phyloP scores from a whole-genome alignment of 2,888 invertebrate species.

The Cancer borealis region DNA sequence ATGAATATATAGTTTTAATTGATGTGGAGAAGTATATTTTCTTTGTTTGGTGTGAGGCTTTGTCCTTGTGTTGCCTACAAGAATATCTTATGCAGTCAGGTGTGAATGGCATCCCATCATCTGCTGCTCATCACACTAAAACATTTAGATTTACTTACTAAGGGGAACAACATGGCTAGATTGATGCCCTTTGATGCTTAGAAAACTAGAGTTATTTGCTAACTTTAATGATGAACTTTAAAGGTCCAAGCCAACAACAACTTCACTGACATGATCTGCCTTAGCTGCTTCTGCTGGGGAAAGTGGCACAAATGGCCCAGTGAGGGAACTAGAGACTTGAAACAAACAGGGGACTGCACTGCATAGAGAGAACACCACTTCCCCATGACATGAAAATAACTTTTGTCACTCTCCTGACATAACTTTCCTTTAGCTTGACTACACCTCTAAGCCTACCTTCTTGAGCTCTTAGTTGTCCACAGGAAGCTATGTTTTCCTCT shows the following conservation, averaged over 20 bases:
- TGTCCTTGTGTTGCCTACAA: neutral
- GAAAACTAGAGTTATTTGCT: neutral
- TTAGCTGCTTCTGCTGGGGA: neutral
- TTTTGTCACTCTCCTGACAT: constrained; percentile 27
- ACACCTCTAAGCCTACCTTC: neutral
- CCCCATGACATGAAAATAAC: constrained; percentile 12
- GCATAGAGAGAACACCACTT: neutral
- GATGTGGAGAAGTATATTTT: neutral
- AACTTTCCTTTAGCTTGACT: constrained; percentile 26
- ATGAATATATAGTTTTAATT: neutral
- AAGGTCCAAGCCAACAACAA: neutral
- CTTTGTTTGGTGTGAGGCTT: neutral
- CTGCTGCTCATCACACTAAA: neutral
- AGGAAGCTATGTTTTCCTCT: neutral
- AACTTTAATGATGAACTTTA: neutral
- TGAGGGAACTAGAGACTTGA: constrained; percentile 16
- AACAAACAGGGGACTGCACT: constrained; percentile 43
- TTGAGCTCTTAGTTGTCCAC: constrained; percentile 14
- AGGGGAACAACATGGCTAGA: neutral
- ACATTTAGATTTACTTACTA: neutral
- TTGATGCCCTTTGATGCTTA: neutral
- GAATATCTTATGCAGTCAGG: neutral
- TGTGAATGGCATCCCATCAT: neutral
- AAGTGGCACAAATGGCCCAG: constrained; percentile 2
- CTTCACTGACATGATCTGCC: neutral